Percentiles rank a stretch among this genome's conserved stretches.
phyloP scores from a whole-genome alignment of 2,888 invertebrate species.

The Sepiola atlantica region DNA sequence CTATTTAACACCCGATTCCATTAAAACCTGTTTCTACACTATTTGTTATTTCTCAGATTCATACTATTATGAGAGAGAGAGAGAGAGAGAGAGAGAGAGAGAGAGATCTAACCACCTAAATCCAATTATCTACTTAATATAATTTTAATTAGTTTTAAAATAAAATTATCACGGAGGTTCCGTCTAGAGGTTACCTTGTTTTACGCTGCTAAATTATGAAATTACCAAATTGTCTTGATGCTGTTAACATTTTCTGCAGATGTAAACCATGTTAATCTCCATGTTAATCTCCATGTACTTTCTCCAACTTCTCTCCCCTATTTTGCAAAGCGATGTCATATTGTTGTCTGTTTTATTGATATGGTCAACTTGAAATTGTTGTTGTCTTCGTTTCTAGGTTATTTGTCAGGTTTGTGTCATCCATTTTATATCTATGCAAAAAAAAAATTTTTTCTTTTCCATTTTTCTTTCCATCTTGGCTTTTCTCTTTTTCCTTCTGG shows the following conservation, averaged over 20 bases:
- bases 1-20: too few relatives aligned
- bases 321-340: neutral
- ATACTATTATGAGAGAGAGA: too few relatives aligned
- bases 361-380: neutral
- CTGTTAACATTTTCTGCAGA: neutral
- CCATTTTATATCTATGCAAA: neutral
- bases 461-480: neutral
- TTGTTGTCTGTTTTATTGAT: neutral
- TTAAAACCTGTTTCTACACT: too few relatives aligned
- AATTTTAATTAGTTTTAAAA: too few relatives aligned
- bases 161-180: too few relatives aligned
- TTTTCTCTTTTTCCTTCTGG: neutral
- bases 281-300: neutral
- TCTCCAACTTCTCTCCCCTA: neutral
- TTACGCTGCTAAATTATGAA: too few relatives aligned
- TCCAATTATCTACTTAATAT: too few relatives aligned
- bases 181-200: too few relatives aligned
- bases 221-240: neutral
- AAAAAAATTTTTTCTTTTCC: neutral
- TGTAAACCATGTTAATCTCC: neutral
- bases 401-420: conserved; percentile 37
- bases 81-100: too few relatives aligned
- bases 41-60: too few relatives aligned
- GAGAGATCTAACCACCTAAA: too few relatives aligned
- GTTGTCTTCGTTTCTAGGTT: conserved; percentile 43